Percentiles rank a stretch among this genome's conserved stretches.
Conservation (phyloP, 2,888 invertebrate species). For the Luperina nickerlii region DNA sequence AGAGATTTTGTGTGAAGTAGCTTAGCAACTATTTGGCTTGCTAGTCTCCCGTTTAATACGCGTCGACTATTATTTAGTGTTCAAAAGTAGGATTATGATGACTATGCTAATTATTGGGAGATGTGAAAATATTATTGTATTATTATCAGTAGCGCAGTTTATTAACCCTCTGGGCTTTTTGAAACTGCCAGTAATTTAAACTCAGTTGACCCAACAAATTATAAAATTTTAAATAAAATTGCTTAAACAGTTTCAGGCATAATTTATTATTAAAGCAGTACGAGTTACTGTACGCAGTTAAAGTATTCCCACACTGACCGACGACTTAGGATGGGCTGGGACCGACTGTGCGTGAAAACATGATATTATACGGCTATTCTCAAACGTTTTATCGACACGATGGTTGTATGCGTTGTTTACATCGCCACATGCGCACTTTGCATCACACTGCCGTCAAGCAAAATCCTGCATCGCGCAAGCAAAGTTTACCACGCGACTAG, state of each 20-base stretch:
- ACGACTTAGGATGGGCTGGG: neutral
- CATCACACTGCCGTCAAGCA: neutral
- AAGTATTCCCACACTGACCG: neutral
- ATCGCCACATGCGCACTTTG: neutral
- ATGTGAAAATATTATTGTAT: neutral
- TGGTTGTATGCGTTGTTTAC: neutral
- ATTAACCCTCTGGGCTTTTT: neutral
- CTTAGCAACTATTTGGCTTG: constrained; percentile 11
- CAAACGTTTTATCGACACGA: neutral
- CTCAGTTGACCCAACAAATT: neutral
- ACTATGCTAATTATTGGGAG: neutral
- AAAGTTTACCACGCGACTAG: neutral
- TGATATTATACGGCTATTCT: neutral
- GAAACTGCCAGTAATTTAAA: neutral
- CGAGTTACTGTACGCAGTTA: constrained; percentile 3
- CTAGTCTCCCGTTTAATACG: neutral
- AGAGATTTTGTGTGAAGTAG: constrained; percentile 10
- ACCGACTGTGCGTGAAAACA: neutral
- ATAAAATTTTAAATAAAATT: constrained; percentile 15
- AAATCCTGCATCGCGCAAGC: neutral
- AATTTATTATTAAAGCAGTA: neutral
- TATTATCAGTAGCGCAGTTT: neutral
- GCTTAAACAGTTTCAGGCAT: constrained; percentile 9
- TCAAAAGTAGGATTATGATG: neutral
- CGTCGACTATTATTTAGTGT: neutral